Evolutionary conservation across 2,797 vertebrate genomes (phyloP).

Genomic region (Melanotaenia parkinsoni): DNA sequence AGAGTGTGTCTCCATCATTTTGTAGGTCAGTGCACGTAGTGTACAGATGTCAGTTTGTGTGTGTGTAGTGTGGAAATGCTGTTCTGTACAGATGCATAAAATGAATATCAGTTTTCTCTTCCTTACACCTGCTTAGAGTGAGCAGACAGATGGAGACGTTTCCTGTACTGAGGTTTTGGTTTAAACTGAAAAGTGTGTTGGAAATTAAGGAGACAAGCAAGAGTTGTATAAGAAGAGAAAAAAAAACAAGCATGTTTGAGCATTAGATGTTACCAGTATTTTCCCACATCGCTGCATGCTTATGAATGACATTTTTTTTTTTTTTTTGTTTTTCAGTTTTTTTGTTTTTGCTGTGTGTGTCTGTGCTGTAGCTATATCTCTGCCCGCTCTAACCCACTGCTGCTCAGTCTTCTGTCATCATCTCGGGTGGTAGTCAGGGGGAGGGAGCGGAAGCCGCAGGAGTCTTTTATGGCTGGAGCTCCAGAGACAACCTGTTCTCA

Average conservation of each 20-base stretch:
- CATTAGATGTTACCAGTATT: not conserved
- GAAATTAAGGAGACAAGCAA: not conserved
- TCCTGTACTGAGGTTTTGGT: slow-evolving; percentile 17
- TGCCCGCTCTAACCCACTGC: slow-evolving; percentile 17
- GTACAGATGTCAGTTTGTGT: slow-evolving; percentile 28
- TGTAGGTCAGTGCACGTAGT: slow-evolving; percentile 24
- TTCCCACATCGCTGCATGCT: slow-evolving; percentile 1
- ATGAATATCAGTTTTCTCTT: slow-evolving; percentile 39
- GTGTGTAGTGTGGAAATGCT: slow-evolving; percentile 28
- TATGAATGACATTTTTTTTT: not conserved
- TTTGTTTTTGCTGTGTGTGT: not conserved
- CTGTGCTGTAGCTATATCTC: slow-evolving; percentile 10
- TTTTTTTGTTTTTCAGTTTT: not conserved
- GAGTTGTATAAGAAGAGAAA: not conserved
- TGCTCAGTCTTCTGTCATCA: slow-evolving; percentile 53
- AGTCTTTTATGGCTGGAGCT: slow-evolving; percentile 75
- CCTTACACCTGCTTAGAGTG: slow-evolving; percentile 53
- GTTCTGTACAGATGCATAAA: slow-evolving; percentile 25
- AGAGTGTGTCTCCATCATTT: slow-evolving; percentile 51
- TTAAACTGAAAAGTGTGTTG: slow-evolving; percentile 19
- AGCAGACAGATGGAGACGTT: slow-evolving; percentile 56
- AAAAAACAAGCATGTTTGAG: not conserved
- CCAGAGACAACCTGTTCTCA: slow-evolving; percentile 80
- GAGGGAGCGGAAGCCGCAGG: slow-evolving; percentile 69
- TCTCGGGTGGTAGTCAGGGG: slow-evolving; percentile 59